Conservation (phyloP, 2,888 invertebrate species). For the Stenolophus ochropezus region DNA sequence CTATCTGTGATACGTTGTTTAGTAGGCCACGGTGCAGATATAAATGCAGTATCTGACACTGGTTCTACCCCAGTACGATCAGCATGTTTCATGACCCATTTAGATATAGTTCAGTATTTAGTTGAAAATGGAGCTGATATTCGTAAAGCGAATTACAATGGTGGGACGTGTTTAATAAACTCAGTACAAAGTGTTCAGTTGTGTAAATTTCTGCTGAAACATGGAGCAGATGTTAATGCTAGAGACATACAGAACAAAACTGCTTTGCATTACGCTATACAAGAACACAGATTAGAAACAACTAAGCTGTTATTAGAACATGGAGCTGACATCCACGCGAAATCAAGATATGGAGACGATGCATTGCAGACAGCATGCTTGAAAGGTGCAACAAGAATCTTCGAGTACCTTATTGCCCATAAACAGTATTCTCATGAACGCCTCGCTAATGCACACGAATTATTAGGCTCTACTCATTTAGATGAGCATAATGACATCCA, state of each 20-base stretch:
- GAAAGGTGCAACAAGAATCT: conserved; percentile 84
- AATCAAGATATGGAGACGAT: conserved; percentile 90
- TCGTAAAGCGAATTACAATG: conserved; percentile 89
- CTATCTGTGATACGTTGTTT: conserved; percentile 85
- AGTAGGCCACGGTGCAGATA: conserved; percentile 85
- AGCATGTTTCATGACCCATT: conserved; percentile 94
- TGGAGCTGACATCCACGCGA: conserved; percentile 86
- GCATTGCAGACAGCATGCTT: conserved; percentile 91
- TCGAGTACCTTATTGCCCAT: conserved; percentile 80
- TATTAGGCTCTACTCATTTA: conserved; percentile 90
- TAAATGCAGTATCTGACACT: conserved; percentile 91
- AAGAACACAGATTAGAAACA: conserved; percentile 87
- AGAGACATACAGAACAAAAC: conserved; percentile 93
- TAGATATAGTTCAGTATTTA: conserved; percentile 85
- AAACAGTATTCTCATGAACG: conserved; percentile 80
- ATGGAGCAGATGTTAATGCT: conserved; percentile 90
- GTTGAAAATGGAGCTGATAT: conserved; percentile 89
- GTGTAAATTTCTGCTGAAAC: conserved; percentile 85
- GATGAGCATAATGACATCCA: conserved; percentile 89
- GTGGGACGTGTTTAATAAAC: conserved; percentile 95
- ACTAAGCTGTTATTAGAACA: conserved; percentile 86
- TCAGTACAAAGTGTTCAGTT: conserved; percentile 90
- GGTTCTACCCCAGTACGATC: conserved; percentile 93
- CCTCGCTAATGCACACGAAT: conserved; percentile 89
- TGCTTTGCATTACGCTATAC: conserved; percentile 95